Evolutionary conservation across 2,888 invertebrate genomes (phyloP), one percentile per base, ranked within the genome.

Genomic region (Elegia similella): DNA sequence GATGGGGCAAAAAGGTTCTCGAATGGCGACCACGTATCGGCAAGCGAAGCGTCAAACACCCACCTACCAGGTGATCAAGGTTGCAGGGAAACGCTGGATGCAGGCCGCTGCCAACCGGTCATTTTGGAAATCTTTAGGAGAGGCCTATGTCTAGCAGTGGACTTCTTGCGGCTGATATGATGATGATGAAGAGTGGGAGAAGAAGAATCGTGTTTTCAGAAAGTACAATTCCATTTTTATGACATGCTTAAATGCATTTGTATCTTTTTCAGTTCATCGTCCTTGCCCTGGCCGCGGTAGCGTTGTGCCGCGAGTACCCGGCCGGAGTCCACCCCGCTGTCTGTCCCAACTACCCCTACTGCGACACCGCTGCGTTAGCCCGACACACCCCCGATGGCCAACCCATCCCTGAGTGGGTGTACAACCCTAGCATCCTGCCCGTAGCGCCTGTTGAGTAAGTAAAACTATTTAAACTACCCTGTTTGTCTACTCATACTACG

Each of bases 331-430:
- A 92, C 78, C 93, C 93, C 1, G 91, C 93, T 0, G 85, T 93
- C 1, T 93, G 93, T 80, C 93, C 93, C 58, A 90, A 93, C 85
- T 93, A 93, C 84, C 93, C 93, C 16, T 90, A 76, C 82, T 93
- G 93, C 59, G 92, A 89, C 63, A 73, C 82, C 10, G 78, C 76
- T 1, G 68, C 88, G 13, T 72, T 92, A 42, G 89, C 92, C n/a
- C 78, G 91, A 3, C 80, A 84, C 80, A 86, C 84, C 47, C 85
- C 88, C 5, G 82, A 79, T 15, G 91, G 92, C 42, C 82, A 76
- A 59, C 89, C 92, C 57, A 90, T 89, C 62, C 91, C 91, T 0
- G 82, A 88, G 62, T 91, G 91, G 91, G 84, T 84, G 15, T 79
- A 80, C 70, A 80, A 84, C 73, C 83, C 84, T 7, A 70, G 78